Evolutionary conservation across 1,140 invertebrate genomes (phyloP), one percentile per base, ranked within the genome.

Genomic region (Oryzaephilus surinamensis): DNA sequence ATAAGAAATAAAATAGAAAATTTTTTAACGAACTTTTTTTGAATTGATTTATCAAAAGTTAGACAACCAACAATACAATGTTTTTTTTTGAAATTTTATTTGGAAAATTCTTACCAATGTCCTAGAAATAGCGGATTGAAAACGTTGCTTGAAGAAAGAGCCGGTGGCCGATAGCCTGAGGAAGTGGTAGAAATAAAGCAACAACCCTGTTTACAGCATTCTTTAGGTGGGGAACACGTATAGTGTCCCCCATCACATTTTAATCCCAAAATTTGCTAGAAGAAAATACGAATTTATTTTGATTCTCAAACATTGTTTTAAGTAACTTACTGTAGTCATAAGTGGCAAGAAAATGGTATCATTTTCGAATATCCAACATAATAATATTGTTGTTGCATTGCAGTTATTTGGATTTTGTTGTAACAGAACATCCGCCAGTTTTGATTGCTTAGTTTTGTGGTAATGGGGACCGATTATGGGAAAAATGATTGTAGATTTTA

Each of bases 191-290:
- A 61, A 1, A 69, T 62, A 42, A 75, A 77, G 62, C 81, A 84
- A 61, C 80, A 84, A 33, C 77, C 79, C 57, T 75, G 66, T 24
- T 73, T 71, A 63, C 80, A 84, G 59, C 80, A 83, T 54, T 77
- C 70, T 60, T 79, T 78, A 38, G 77, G 75, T 41, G 76, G 69
- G 23, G 74, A 73, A 54, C 79, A 82, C 1, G 62, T 60, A 37
- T 52, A 55, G 33, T 69, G 63, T 2, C 71, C 71, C 28, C 70
- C 72, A 48, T 69, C 65, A 49, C 74, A 76, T 32, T 54, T 52
- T 35, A 52, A 59, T n/a, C 46, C 48, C 35, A 44, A 28, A 38
- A 48, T 32, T 47, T 45, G 51, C 52, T 53, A 33, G 17, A 53
- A 48, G 26, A 34, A 12, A 33, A 17, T n/a, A 33, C 19, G 10